A percentile compares a stretch with the other conserved stretches of the same genome.
Conservation (phyloP, 2,113 vertebrate species). For the Trogon melanurus region DNA sequence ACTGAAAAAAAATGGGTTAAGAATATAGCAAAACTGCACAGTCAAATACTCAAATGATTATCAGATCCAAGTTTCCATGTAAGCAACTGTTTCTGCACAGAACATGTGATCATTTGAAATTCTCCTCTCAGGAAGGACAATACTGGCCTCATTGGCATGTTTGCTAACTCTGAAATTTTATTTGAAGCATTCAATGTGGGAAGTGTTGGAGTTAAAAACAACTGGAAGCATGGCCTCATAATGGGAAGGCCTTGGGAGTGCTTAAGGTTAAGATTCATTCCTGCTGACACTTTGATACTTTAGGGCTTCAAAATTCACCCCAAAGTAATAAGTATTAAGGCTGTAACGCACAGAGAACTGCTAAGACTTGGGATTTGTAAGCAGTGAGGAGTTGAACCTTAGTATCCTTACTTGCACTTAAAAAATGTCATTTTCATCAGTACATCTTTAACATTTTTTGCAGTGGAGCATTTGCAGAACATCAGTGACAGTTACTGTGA, state of each 20-base stretch:
- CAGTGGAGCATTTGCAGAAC: constrained; percentile 30
- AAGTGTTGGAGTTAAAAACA: not conserved
- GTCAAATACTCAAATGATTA: not conserved
- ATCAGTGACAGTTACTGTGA: constrained; percentile 28
- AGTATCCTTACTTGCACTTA: not conserved
- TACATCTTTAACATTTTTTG: constrained; percentile 10
- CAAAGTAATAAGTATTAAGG: not conserved
- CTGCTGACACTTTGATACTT: not conserved
- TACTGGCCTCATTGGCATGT: not conserved
- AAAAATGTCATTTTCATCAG: not conserved
- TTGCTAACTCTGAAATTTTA: not conserved
- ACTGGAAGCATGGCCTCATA: not conserved
- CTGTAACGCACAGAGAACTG: not conserved
- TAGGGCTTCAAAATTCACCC: not conserved
- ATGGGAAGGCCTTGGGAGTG: not conserved
- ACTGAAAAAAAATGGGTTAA: not conserved
- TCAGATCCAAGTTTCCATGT: not conserved
- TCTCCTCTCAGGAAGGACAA: not conserved
- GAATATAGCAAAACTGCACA: not conserved
- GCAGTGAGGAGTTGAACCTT: not conserved
- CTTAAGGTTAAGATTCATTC: not conserved
- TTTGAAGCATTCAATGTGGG: not conserved
- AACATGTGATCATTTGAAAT: not conserved
- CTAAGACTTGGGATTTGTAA: not conserved
- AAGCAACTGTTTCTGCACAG: not conserved